Evolutionary conservation across 2,797 vertebrate genomes (phyloP).

Genomic region (Cossypha polioptera): DNA sequence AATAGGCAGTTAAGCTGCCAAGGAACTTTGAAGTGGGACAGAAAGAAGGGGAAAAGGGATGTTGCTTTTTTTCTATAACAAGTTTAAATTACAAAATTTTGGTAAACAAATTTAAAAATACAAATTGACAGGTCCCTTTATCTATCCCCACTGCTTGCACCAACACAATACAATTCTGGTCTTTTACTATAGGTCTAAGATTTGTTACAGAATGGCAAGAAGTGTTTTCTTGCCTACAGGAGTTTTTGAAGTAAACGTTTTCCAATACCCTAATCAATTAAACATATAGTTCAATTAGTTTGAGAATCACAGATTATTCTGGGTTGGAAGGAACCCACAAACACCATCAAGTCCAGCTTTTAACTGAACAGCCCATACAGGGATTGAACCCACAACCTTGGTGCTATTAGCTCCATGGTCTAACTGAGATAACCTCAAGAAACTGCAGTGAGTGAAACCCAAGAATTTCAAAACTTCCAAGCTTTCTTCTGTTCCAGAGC

Average conservation of each 20-base stretch:
- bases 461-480: not conserved
- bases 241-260: not conserved
- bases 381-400: not conserved
- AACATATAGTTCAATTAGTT: not conserved
- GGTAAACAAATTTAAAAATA: not conserved
- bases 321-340: not conserved
- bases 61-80: not conserved
- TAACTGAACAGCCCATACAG: not conserved
- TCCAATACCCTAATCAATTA: not conserved
- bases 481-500: not conserved
- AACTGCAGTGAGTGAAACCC: rapidly evolving
- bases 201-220: not conserved
- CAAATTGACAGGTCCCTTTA: not conserved
- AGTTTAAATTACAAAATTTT: not conserved
- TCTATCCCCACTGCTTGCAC: not conserved
- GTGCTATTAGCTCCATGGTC: not conserved
- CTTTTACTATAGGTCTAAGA: not conserved
- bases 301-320: not conserved
- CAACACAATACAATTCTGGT: not conserved
- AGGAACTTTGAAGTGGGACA: not conserved
- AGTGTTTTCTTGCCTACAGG: not conserved
- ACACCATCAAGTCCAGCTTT: not conserved
- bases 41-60: not conserved
- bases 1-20: not conserved
- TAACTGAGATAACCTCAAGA: rapidly evolving